These are phyloP conservation scores for Micronycteris hirsuta DNA, from an alignment of 2,113 vertebrate species.

Conservation along the genomic window DNA sequence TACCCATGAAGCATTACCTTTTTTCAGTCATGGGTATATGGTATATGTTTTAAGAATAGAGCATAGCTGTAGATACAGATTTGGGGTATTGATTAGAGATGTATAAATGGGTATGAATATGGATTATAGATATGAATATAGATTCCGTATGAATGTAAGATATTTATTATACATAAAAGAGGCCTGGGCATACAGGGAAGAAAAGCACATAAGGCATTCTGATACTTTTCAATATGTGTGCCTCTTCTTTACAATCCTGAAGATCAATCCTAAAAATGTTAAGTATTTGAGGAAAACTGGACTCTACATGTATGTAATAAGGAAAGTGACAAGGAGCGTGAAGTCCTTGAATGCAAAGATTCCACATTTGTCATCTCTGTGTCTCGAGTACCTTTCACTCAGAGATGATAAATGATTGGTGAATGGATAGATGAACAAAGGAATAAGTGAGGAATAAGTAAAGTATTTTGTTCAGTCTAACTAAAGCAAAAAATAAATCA, in stretches of 20 bases:
- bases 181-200: neutral
- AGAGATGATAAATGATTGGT: neutral
- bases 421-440: neutral
- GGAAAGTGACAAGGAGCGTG: neutral
- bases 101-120: neutral
- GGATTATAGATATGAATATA: neutral
- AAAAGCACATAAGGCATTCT: neutral
- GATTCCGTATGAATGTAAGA: neutral
- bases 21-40: neutral
- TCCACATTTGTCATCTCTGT: neutral
- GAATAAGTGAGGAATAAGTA: neutral
- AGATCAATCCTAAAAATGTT: neutral
- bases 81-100: neutral
- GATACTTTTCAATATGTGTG: neutral
- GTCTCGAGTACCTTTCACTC: neutral
- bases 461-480: neutral
- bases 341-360: neutral
- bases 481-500: neutral
- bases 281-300: neutral
- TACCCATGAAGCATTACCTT: neutral
- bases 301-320: neutral
- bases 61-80: neutral
- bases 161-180: neutral
- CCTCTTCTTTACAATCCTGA: neutral
- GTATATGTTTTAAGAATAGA: neutral